phyloP scores from a whole-genome alignment of 2,888 invertebrate species.

The Tipula lateralis region DNA sequence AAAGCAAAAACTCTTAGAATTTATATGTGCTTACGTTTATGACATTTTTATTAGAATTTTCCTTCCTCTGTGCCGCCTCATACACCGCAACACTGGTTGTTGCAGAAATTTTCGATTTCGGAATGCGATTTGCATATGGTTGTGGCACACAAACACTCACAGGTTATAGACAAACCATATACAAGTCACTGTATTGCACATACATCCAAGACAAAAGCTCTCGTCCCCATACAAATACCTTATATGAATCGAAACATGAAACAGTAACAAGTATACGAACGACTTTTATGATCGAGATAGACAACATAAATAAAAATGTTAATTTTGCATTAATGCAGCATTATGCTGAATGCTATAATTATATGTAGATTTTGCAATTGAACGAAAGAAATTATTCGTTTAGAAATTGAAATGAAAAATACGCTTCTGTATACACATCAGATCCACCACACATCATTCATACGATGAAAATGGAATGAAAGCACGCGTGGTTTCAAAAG shows the following conservation, averaged over 20 bases:
- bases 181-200: background rate
- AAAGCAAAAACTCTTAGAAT: background rate
- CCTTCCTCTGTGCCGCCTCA: background rate
- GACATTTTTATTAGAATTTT: conserved; percentile 11
- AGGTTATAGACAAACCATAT: too few species aligned
- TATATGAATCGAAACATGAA: background rate
- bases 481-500: background rate
- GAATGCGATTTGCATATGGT: background rate
- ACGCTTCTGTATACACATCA: background rate
- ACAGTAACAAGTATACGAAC: background rate
- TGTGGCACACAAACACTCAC: background rate
- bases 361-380: background rate
- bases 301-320: background rate
- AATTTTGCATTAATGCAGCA: background rate
- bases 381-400: background rate
- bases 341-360: background rate
- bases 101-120: background rate
- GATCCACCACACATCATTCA: background rate
- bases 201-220: too few species aligned
- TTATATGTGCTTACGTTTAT: conserved; percentile 7
- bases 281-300: too few species aligned
- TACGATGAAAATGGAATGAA: background rate
- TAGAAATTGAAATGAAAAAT: background rate
- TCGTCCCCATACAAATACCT: too few species aligned
- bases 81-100: background rate